A percentile compares a stretch with the other conserved stretches of the same genome.
Evolutionary conservation across 1,140 invertebrate genomes (phyloP).

Genomic region (Trissolcus basalis): DNA sequence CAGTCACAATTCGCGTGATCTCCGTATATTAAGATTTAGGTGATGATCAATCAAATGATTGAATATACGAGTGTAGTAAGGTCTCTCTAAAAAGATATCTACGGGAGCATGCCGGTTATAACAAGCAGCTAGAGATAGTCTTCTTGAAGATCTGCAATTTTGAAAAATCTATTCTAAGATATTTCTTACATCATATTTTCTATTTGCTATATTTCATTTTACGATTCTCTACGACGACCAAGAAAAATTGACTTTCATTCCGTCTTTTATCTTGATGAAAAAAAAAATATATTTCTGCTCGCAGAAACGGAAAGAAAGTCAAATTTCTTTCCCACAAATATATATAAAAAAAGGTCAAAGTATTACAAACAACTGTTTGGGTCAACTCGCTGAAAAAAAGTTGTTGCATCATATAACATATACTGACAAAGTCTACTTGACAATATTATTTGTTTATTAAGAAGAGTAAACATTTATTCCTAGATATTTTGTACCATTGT

Average conservation of each 20-base stretch:
- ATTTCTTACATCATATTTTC: conserved; percentile 49
- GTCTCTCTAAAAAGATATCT: conserved; percentile 70
- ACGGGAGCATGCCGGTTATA: conserved; percentile 74
- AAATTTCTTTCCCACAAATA: conserved; percentile 43
- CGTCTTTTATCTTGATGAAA: not conserved
- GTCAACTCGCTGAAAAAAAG: conserved; percentile 29
- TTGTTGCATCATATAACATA: too few species aligned
- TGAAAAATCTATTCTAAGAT: conserved; percentile 57
- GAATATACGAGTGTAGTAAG: conserved; percentile 64
- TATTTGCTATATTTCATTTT: conserved; percentile 39
- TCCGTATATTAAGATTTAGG: conserved; percentile 54
- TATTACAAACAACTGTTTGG: conserved; percentile 42
- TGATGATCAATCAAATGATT: conserved; percentile 62
- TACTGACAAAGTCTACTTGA: too few species aligned
- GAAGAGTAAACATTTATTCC: conserved; percentile 45
- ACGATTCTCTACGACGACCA: conserved; percentile 36
- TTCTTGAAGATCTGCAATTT: conserved; percentile 58
- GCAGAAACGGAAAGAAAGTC: too few species aligned
- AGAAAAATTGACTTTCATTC: conserved; percentile 46
- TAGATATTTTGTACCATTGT: conserved; percentile 50
- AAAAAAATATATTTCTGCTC: too few species aligned
- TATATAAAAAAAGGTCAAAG: conserved; percentile 32
- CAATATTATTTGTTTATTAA: too few species aligned
- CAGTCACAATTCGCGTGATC: conserved; percentile 50
- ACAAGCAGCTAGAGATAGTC: conserved; percentile 72